A percentile compares a stretch with the other conserved stretches of the same genome.
Conservation (phyloP, 2,888 invertebrate genomes). For the Melanargia galathea region DNA sequence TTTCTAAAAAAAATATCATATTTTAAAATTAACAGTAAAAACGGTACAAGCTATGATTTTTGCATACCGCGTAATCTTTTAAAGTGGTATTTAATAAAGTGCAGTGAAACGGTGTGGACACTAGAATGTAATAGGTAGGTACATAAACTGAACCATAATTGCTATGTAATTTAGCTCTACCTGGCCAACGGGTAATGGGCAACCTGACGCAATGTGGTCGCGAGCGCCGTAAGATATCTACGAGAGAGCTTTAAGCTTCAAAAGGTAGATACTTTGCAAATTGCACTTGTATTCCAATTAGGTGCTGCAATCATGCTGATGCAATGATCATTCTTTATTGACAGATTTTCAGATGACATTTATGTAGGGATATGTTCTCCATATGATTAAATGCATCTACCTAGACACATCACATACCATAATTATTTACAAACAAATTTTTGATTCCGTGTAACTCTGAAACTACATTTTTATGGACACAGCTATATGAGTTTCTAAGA, state of each 20-base stretch:
- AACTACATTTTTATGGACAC: too few relatives aligned
- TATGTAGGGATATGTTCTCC: too few relatives aligned
- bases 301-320: slow-evolving; percentile 21
- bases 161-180: slow-evolving; percentile 30
- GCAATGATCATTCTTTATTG: slow-evolving; percentile 19
- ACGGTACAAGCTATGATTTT: background rate
- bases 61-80: background rate
- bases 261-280: slow-evolving; percentile 30
- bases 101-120: background rate
- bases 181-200: slow-evolving; percentile 24
- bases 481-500: too few relatives aligned
- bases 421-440: too few relatives aligned
- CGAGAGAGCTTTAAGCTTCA: slow-evolving; percentile 9
- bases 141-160: slow-evolving; percentile 30
- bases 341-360: background rate
- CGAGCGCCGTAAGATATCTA: slow-evolving; percentile 45
- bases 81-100: slow-evolving; percentile 5
- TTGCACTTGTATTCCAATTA: slow-evolving; percentile 19
- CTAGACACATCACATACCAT: too few relatives aligned
- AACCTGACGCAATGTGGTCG: slow-evolving; percentile 51
- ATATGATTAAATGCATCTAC: too few relatives aligned
- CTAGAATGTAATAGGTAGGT: slow-evolving; percentile 19
- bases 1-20: too few relatives aligned
- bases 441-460: too few relatives aligned
- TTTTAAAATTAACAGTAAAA: too few relatives aligned